phyloP scores from a whole-genome alignment of 2,888 invertebrate species.

The Gortyna flavago region DNA sequence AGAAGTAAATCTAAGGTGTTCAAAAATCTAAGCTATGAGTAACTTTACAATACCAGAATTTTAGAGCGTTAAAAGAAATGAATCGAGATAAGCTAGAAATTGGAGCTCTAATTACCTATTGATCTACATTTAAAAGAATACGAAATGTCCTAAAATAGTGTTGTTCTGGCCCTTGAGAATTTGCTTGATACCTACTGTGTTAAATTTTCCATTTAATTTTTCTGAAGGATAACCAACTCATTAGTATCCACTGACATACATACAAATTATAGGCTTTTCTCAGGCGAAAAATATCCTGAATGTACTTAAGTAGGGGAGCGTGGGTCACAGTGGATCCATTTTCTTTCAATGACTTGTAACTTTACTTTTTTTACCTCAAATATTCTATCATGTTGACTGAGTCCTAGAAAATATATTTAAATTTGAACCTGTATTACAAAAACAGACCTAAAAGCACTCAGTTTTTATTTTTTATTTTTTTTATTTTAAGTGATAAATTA shows the following conservation, averaged over 20 bases:
- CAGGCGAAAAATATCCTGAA: background rate
- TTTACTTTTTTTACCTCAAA: no score
- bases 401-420: no score
- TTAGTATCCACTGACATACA: background rate
- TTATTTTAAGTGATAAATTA: no score
- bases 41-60: conserved; percentile 61
- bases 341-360: no score
- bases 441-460: no score
- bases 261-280: background rate
- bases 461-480: no score
- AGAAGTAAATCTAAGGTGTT: conserved; percentile 56
- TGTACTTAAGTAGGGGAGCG: no score
- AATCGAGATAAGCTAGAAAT: conserved; percentile 43
- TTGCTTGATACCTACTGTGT: conserved; percentile 16
- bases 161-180: conserved; percentile 10
- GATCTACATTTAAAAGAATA: conserved; percentile 6
- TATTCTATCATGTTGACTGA: no score
- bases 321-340: no score
- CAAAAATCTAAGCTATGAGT: conserved; percentile 51
- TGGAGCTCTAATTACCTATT: conserved; percentile 35
- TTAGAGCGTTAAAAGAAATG: conserved; percentile 23
- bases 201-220: background rate
- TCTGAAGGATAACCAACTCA: background rate
- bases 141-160: conserved; percentile 25
- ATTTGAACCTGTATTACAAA: no score